Evolutionary conservation across 2,113 vertebrate genomes (phyloP).

Genomic region (Mormyrus lacerda): DNA sequence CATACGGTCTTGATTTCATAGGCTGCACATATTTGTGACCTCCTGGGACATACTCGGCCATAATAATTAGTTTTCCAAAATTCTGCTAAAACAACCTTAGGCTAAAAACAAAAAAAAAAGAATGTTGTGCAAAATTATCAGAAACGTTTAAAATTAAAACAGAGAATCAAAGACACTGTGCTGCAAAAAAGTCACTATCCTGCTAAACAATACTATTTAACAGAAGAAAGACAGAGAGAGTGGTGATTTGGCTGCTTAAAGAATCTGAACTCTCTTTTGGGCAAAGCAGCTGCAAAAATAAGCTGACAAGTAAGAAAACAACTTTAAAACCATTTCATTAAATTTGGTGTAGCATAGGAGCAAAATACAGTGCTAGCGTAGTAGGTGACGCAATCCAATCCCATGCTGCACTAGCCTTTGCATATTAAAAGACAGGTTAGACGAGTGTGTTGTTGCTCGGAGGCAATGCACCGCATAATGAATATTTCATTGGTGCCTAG

Average conservation of each 20-base stretch:
- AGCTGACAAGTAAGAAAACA: not conserved
- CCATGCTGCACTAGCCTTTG: not conserved
- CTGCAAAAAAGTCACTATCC: not conserved
- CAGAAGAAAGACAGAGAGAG: not conserved
- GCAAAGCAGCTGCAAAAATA: not conserved
- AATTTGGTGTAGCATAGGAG: not conserved
- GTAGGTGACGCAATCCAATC: not conserved
- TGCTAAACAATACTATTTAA: not conserved
- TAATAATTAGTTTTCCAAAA: not conserved
- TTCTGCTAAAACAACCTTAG: not conserved
- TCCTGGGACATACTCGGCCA: not conserved
- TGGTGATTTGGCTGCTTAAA: no score
- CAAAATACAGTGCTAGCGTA: not conserved
- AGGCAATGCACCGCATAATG: not conserved
- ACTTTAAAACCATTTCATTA: not conserved
- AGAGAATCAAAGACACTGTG: not conserved
- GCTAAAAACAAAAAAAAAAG: not conserved
- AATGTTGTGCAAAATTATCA: not conserved
- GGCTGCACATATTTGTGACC: not conserved
- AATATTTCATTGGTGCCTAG: slow-evolving; percentile 4
- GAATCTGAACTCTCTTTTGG: no score
- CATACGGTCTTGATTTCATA: not conserved
- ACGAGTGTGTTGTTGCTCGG: not conserved
- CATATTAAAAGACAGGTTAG: not conserved
- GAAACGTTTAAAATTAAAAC: not conserved